A percentile compares a stretch with the other conserved stretches of the same genome.
Conservation (phyloP, 2,113 vertebrate species). For the Corvus moneduloides region DNA sequence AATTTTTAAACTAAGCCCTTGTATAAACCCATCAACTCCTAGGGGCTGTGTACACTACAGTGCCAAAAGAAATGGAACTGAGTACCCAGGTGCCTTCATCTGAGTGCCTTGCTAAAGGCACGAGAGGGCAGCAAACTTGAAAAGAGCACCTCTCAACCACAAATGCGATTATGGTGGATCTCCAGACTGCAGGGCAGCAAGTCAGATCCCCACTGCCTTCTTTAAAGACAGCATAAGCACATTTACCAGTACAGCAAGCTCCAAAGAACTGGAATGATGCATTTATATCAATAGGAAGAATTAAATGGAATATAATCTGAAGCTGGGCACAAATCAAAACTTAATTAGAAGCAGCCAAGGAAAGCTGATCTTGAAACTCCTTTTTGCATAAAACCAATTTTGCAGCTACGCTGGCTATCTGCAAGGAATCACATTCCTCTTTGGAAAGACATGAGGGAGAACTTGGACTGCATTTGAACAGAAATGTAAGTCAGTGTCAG, state of each 20-base stretch:
- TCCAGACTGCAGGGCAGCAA: neutral
- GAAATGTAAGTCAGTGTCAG: rapidly evolving
- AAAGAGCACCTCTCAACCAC: neutral
- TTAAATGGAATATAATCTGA: neutral
- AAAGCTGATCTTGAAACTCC: neutral
- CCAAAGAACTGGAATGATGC: neutral
- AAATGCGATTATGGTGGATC: neutral
- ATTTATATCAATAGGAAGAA: neutral
- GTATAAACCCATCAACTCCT: neutral
- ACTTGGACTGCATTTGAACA: neutral
- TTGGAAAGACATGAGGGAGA: neutral
- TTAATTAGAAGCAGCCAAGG: neutral
- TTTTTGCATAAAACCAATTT: neutral
- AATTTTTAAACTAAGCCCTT: neutral
- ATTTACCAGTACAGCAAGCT: neutral
- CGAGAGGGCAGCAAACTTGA: slow-evolving; percentile 3
- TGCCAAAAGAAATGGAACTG: neutral
- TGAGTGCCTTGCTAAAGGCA: neutral
- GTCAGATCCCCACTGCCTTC: neutral
- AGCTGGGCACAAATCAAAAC: neutral
- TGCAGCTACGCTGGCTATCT: neutral
- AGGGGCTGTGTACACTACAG: neutral
- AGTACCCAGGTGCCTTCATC: neutral
- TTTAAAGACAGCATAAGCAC: neutral
- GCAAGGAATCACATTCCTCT: neutral